Base-by-base conservation (phyloP, 2,797 vertebrate genomes). In the Heterohyrax brucei region DNA sequence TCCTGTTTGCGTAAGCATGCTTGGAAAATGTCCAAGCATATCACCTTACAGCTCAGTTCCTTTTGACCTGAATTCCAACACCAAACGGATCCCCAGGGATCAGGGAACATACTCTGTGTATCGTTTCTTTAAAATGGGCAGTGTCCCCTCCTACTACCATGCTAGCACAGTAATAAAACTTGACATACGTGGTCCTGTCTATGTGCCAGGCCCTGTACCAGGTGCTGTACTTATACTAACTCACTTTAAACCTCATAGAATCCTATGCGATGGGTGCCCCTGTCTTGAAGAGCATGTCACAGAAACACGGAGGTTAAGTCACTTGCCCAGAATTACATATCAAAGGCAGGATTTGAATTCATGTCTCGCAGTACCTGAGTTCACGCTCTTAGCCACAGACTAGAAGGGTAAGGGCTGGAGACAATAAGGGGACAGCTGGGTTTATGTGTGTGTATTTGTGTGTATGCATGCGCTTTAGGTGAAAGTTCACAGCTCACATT, bases 1-100 rank as follows among this genome's bases (percentile, higher is more conserved):
- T 98, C 98, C 98, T 98, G 98, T 98, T 98, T 98, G 98, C 98
- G 98, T 98, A 96, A 98, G 97, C 91, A 87, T 82, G 28, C 97
- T 97, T 92, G 92, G 97, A 97, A 97, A 98, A 97, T 93, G 96
- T 97, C 96, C 96, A n/a, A 50, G 94, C 97, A 94, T 96, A 76
- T 98, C 98, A 97, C 82, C 98, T 97, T 96, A 83, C 96, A 91
- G 95, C 89, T 89, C 95, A 95, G 94, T 97, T 98, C 61, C 97
- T 89, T 89, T 87, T 90, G 95, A 96, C 87, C 87, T 94, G 61
- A 12, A 39, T 79, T 59, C 7, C 0, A 4, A 80, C 86, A 84
- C 88, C 87, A 89, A 80, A 61, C 7, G 91, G 44, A 81, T 86
- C 88, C 73, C 95, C 81, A 28, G 85, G 93, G 76, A 90, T 18